phyloP scores from a whole-genome alignment of 2,797 vertebrate genomes.

The Tenualosa thibaudeaui region DNA sequence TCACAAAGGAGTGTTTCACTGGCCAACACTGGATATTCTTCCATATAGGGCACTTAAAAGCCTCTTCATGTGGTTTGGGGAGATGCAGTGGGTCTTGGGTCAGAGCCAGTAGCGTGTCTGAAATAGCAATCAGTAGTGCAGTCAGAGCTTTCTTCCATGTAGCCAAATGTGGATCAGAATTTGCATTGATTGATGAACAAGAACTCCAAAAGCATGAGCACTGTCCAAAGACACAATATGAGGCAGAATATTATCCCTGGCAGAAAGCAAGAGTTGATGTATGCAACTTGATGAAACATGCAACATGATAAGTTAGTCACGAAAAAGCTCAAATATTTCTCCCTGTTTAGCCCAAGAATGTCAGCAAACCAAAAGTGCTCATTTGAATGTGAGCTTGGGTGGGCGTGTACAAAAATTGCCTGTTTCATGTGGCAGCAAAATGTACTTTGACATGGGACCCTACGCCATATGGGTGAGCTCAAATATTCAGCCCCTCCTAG shows the following conservation, averaged over 20 bases:
- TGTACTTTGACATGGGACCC: slow-evolving; percentile 9
- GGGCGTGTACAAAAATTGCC: slow-evolving; percentile 14
- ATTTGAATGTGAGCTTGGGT: slow-evolving; percentile 36
- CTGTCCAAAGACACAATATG: slow-evolving; percentile 33
- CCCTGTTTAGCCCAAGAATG: background rate
- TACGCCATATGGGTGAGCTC: background rate
- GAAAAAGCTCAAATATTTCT: background rate
- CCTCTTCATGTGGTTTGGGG: slow-evolving; percentile 6
- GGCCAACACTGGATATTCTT: background rate
- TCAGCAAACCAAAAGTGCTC: slow-evolving; percentile 2
- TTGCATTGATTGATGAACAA: slow-evolving; percentile 45
- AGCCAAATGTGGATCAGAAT: slow-evolving; percentile 49
- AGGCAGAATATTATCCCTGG: slow-evolving; percentile 37
- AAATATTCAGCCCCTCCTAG: background rate
- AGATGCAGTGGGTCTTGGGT: slow-evolving; percentile 31
- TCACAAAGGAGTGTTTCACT: background rate
- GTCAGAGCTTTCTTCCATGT: slow-evolving; percentile 38
- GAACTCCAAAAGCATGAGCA: slow-evolving; percentile 35
- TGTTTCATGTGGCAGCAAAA: background rate
- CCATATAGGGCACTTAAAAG: background rate
- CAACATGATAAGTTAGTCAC: background rate
- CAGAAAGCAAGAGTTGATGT: background rate
- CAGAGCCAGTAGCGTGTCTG: slow-evolving; percentile 46
- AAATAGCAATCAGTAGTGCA: slow-evolving; percentile 49
- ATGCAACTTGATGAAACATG: too few species aligned